Base-by-base conservation (phyloP, 2,888 invertebrate species). In the Plagiodera versicolora region DNA sequence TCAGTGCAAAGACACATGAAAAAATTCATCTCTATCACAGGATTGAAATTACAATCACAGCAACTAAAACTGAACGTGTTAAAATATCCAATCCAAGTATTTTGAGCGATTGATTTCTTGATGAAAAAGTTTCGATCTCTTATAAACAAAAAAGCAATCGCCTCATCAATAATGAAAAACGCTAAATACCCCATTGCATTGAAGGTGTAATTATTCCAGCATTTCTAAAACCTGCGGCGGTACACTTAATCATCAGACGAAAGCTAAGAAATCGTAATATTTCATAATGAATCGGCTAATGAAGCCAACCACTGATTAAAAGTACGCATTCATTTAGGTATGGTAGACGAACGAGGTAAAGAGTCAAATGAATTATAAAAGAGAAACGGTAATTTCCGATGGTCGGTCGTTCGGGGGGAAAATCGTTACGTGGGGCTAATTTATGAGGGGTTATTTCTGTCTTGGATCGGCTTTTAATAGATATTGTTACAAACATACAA, bases 201-300 rank as follows among this genome's bases (percentile, higher is more conserved):
- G 55, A 61, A 60, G 63, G 67, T 66, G 65, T 68, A 72, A 72
- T 72, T 72, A 72, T 71, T 32, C 11, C 68, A 63, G 67, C 67
- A 69, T 65, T 72, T 68, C 64, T 63, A 69, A 70, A 65, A 66
- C 68, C 67, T 64, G 64, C 70, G 70, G 68, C 70, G 71, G 69
- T 67, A 70, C 14, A 39, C 68, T 69, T 71, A 73, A 74, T 74
- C 70, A 70, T 39, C 39, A 72, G 64, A 63, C 64, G 65, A 67
- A 66, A 56, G 60, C 61, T 62, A 64, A 66, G 67, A 66, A 67
- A 68, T 66, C 66, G 66, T 66, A 63, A 66, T 66, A 66, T 63
- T 63, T 63, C 59, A 58, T 66, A 66, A 66, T 58, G 63, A 63
- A 60, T 66, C 63, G 55, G 57, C 64, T 68, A 67, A 68, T 67